Percentiles rank a stretch among this genome's conserved stretches.
Evolutionary conservation across 2,797 vertebrate genomes (phyloP).

Genomic region (Chlorospingus flavigularis): DNA sequence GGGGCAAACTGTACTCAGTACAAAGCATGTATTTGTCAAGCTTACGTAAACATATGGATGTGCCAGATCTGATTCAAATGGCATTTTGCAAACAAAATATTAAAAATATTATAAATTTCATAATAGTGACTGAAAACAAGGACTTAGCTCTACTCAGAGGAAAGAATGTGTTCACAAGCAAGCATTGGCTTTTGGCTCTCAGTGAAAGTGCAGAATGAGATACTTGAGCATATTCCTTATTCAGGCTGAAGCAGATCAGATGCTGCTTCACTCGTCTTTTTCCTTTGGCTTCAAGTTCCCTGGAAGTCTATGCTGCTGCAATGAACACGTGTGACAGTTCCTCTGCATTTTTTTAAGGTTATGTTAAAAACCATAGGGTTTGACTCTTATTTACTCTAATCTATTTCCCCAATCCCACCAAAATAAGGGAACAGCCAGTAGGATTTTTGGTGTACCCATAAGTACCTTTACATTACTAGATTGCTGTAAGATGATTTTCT

Average conservation of each 20-base stretch:
- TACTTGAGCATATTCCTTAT: neutral
- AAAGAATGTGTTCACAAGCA: constrained; percentile 10
- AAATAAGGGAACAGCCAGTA: neutral
- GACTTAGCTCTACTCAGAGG: neutral
- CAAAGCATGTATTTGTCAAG: neutral
- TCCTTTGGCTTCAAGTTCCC: neutral
- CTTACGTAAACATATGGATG: neutral
- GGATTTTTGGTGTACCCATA: neutral
- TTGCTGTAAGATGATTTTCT: neutral
- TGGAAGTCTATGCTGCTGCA: neutral
- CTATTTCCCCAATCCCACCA: neutral
- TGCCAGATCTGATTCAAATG: neutral
- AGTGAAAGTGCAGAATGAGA: neutral
- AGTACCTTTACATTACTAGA: neutral
- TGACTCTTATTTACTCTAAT: neutral
- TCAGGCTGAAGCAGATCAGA: neutral
- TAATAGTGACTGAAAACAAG: neutral
- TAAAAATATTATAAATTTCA: neutral
- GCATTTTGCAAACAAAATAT: constrained; percentile 5
- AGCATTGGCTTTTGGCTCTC: neutral
- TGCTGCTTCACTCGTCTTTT: neutral
- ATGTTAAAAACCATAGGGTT: neutral
- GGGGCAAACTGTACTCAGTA: neutral
- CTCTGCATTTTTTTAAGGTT: neutral
- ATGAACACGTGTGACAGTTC: neutral